Evolutionary conservation across 2,888 invertebrate genomes (phyloP).

Genomic region (Cosmia pyralina): DNA sequence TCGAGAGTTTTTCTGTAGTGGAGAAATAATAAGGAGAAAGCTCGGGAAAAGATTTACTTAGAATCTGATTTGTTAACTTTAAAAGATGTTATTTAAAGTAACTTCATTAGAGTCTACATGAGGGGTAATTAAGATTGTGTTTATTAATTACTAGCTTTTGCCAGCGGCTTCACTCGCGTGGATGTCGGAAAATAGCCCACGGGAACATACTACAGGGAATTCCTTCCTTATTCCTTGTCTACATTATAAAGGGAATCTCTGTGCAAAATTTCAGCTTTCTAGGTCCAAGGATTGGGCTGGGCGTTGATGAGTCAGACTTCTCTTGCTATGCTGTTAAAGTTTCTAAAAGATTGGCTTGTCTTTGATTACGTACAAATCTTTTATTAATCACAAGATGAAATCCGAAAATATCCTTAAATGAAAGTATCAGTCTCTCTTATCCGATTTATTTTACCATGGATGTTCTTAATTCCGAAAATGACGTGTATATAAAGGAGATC

Average conservation of each 20-base stretch:
- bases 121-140: slow-evolving; percentile 8
- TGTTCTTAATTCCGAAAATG: slow-evolving; percentile 61
- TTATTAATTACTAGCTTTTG: neutral
- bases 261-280: no score
- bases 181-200: no score
- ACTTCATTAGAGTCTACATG: slow-evolving; percentile 12
- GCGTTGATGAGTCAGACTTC: no score
- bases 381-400: slow-evolving; percentile 37
- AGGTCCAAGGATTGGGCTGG: no score
- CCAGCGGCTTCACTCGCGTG: no score
- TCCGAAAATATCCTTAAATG: slow-evolving; percentile 45
- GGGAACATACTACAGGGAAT: no score
- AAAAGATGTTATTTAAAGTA: slow-evolving; percentile 23
- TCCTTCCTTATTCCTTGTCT: no score
- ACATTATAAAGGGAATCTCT: no score
- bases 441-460: slow-evolving; percentile 55
- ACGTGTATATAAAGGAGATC: slow-evolving; percentile 55
- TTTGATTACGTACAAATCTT: slow-evolving; percentile 21
- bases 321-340: neutral
- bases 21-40: slow-evolving; percentile 35
- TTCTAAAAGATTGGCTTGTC: neutral
- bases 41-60: slow-evolving; percentile 2
- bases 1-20: slow-evolving; percentile 24
- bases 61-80: slow-evolving; percentile 3
- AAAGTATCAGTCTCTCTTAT: slow-evolving; percentile 52